Base-by-base conservation (phyloP, 2,797 vertebrate species). In the Arremon aurantiirostris region DNA sequence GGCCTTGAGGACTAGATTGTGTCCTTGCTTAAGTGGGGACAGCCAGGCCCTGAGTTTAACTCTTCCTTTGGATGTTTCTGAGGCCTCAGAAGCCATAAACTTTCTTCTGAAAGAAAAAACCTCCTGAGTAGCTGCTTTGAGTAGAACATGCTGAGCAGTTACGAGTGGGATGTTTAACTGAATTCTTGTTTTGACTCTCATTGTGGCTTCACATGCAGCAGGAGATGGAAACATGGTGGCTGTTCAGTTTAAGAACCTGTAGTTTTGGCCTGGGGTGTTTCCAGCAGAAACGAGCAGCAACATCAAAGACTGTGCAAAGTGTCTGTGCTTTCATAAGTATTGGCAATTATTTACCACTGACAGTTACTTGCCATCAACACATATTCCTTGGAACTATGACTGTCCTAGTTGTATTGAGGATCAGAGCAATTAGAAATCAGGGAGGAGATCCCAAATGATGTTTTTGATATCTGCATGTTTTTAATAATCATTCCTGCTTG, bases 1-100 rank as follows among this genome's bases (percentile, higher is more conserved):
- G 79, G 89, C 91, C 87, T 95, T 83, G 79, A 95, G 89, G 86
- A 78, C 42, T 78, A 14, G 47, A 34, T 81, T 87, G 57, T 89
- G 82, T 53, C 86, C 68, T 92, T 87, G 86, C 46, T 7, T 75
- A 46, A 78, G 57, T 83, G 73, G 55, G 52, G 55, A 79, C 84
- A 86, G 63, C 59, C 12, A 46, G 55, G 39, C 24, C 47, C 16
- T 60, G 73, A 41, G 32, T 86, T 88, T 89, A 93, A 89, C 84
- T 78, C 71, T 75, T 93, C 26, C 1, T 84, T 65, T 90, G 77
- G 35, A 12, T 60, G n/a, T 49, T 90, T 76, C 52, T 57, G 42
- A 88, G 68, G 46, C 66, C 46, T 65, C 44, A 71, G 63, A 88
- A 87, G 65, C 79, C 63, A 4, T 46, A 49, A 87, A 89, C 68